A percentile compares a stretch with the other conserved stretches of the same genome.
Evolutionary conservation across 2,888 invertebrate genomes (phyloP).

Genomic region (Venusia cambrica): DNA sequence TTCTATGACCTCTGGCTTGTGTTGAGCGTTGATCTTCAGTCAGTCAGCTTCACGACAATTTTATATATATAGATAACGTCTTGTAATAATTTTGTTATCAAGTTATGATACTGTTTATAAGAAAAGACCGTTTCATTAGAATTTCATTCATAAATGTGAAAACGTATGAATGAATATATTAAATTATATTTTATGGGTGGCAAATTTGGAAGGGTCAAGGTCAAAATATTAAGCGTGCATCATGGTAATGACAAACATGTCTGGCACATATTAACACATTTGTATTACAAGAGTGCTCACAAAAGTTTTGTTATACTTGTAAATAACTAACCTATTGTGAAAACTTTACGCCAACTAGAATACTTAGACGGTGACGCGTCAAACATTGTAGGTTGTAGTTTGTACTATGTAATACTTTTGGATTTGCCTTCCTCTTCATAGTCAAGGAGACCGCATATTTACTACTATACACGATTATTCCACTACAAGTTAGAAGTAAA

Average conservation of each 20-base stretch:
- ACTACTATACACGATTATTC: too few species aligned
- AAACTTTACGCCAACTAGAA: constrained; percentile 36
- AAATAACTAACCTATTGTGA: constrained; percentile 45
- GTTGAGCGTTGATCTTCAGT: too few species aligned
- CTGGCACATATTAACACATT: constrained; percentile 16
- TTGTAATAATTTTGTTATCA: too few species aligned
- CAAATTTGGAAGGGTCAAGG: constrained; percentile 17
- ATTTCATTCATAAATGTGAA: too few species aligned
- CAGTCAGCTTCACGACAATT: too few species aligned
- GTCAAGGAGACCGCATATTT: not conserved
- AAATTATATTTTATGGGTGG: too few species aligned
- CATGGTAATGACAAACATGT: constrained; percentile 8
- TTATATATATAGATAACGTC: too few species aligned
- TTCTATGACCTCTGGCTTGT: too few species aligned
- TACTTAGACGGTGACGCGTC: constrained; percentile 9
- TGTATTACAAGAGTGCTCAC: constrained; percentile 38
- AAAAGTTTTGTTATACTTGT: constrained; percentile 38
- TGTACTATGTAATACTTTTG: constrained; percentile 5
- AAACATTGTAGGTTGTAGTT: constrained; percentile 3
- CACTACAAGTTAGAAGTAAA: too few species aligned
- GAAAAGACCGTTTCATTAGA: too few species aligned
- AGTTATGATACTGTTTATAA: too few species aligned
- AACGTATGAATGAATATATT: too few species aligned
- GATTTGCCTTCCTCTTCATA: constrained; percentile 1
- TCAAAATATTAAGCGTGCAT: constrained; percentile 9